Percentiles rank a stretch among this genome's conserved stretches.
These are phyloP conservation scores for Pollenia angustigena DNA, from an alignment of 2,888 invertebrate genomes.

Conservation along the genomic window DNA sequence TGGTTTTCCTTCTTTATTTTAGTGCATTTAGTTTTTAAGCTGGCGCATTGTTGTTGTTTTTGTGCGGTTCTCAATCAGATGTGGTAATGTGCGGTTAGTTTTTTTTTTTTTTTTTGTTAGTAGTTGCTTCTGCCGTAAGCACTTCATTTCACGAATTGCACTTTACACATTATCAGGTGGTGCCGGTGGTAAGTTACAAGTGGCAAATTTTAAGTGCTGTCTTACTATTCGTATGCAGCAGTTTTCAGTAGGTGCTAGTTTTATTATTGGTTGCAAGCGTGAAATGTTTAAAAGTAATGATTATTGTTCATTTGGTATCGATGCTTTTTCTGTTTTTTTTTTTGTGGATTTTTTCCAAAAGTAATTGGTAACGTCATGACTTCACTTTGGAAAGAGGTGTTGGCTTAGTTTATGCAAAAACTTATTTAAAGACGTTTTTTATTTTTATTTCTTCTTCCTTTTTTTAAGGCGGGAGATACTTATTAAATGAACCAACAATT, in stretches of 20 bases:
- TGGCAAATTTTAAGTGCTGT: constrained; percentile 65
- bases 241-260: constrained; percentile 65
- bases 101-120: constrained; percentile 20
- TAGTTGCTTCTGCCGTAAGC: constrained; percentile 58
- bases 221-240: constrained; percentile 47
- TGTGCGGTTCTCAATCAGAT: constrained; percentile 60
- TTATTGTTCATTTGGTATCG: constrained; percentile 66
- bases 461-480: not conserved
- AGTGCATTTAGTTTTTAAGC: not conserved
- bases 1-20: constrained; percentile 20
- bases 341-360: constrained; percentile 10
- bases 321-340: constrained; percentile 14
- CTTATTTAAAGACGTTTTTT: not conserved
- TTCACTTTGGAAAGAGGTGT: constrained; percentile 48
- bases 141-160: constrained; percentile 69
- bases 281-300: constrained; percentile 69
- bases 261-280: constrained; percentile 69
- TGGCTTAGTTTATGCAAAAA: constrained; percentile 49
- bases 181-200: constrained; percentile 60
- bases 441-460: no score
- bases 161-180: constrained; percentile 71
- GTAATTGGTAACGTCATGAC: constrained; percentile 29
- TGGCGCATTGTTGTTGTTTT: not conserved
- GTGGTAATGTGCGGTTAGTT: constrained; percentile 61
- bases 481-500: constrained; percentile 33